Evolutionary conservation across 2,113 vertebrate genomes (phyloP).

Genomic region (Alces alces): DNA sequence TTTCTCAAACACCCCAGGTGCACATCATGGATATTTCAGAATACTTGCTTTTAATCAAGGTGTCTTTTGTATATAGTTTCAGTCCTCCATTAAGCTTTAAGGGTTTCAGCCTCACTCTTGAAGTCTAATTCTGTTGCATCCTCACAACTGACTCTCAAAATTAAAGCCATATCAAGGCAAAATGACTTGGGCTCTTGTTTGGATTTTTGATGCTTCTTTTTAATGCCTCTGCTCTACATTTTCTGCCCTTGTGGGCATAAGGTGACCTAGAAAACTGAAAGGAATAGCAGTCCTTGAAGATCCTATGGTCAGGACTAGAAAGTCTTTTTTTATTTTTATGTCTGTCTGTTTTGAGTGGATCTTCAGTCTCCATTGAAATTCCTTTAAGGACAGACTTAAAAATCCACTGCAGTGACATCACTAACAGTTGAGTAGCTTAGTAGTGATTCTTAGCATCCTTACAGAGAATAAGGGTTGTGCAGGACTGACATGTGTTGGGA

Average conservation of each 20-base stretch:
- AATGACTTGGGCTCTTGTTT: slow-evolving; percentile 35
- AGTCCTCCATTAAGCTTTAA: slow-evolving; percentile 22
- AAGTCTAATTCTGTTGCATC: slow-evolving; percentile 34
- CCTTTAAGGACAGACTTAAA: slow-evolving; percentile 1
- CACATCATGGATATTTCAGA: not conserved
- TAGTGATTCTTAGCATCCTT: not conserved
- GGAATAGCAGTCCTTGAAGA: slow-evolving; percentile 5
- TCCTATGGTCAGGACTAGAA: not conserved
- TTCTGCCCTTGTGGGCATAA: slow-evolving; percentile 14
- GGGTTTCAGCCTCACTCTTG: not conserved
- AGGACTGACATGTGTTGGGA: not conserved
- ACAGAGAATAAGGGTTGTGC: not conserved
- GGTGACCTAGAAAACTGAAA: slow-evolving; percentile 46
- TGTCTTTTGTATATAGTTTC: slow-evolving; percentile 20
- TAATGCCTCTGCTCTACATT: slow-evolving; percentile 10
- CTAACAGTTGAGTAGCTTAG: not conserved
- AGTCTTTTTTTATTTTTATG: not conserved
- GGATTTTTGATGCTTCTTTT: slow-evolving; percentile 21
- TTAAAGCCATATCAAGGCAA: slow-evolving; percentile 41
- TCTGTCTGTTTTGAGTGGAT: slow-evolving; percentile 6
- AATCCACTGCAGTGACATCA: not conserved
- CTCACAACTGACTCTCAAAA: slow-evolving; percentile 30
- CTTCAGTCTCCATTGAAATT: slow-evolving; percentile 27
- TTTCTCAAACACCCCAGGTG: not conserved
- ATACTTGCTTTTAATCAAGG: slow-evolving; percentile 47